These are phyloP conservation scores for Melanchra persicariae DNA, from an alignment of 2,888 invertebrate genomes.

Conservation along the genomic window DNA sequence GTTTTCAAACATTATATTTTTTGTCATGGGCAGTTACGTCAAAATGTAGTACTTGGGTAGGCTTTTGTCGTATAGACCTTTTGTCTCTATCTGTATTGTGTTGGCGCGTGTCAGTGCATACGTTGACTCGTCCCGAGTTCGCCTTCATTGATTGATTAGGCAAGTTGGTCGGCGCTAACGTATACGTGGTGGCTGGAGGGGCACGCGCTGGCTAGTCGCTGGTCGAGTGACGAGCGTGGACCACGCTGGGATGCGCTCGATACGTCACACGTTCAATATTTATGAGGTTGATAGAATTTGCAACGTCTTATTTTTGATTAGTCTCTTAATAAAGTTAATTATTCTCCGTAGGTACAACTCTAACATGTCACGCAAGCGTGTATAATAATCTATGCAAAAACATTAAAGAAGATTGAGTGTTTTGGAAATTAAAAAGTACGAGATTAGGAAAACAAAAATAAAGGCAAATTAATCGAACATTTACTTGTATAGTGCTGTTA, in stretches of 20 bases:
- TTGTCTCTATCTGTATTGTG: not conserved
- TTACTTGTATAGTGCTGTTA: not conserved
- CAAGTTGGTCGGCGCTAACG: slow-evolving; percentile 33
- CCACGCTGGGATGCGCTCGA: not conserved
- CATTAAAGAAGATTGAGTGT: not conserved
- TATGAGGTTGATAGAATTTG: not conserved
- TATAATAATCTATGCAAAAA: not conserved
- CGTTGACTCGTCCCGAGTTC: slow-evolving; percentile 33
- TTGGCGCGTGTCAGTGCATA: slow-evolving; percentile 43
- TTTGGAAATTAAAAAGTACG: not conserved
- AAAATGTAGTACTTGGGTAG: not conserved
- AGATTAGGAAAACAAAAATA: not conserved
- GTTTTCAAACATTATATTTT: too few relatives aligned
- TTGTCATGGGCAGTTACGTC: too few relatives aligned
- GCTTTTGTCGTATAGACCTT: not conserved
- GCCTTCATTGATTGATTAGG: slow-evolving; percentile 55
- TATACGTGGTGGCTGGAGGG: not conserved
- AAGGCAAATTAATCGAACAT: not conserved
- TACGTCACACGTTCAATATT: not conserved
- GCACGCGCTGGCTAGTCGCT: not conserved
- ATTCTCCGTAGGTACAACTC: not conserved
- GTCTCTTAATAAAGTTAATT: not conserved
- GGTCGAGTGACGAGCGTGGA: not conserved
- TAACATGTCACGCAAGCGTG: too few relatives aligned
- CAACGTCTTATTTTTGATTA: not conserved